Evolutionary conservation across 2,797 vertebrate genomes (phyloP).

Genomic region (Micromesistius poutassou): DNA sequence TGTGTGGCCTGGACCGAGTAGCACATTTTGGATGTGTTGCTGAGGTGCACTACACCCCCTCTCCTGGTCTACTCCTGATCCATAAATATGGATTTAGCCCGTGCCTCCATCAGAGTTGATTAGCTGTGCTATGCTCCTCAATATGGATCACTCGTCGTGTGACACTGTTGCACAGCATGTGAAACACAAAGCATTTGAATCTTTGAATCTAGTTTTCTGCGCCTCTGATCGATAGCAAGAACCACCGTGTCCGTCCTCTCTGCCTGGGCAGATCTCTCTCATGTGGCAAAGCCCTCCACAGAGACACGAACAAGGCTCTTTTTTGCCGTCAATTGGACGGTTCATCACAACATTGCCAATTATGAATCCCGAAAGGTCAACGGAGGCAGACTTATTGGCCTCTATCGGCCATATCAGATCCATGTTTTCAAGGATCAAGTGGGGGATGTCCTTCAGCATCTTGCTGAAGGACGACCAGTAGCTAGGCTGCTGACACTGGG

Average conservation of each 20-base stretch:
- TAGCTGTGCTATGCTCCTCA: background rate
- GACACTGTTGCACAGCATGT: background rate
- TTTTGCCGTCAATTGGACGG: background rate
- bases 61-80: background rate
- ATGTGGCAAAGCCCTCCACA: too few species aligned
- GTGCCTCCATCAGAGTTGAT: too few species aligned
- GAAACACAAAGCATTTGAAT: background rate
- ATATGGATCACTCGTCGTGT: background rate
- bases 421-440: too few species aligned
- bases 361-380: background rate
- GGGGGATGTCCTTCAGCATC: too few species aligned
- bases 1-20: background rate
- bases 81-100: background rate
- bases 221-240: background rate
- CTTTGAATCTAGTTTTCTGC: background rate
- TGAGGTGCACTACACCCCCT: background rate
- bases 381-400: background rate
- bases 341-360: background rate
- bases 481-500: too few species aligned
- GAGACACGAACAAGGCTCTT: background rate
- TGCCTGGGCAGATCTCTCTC: background rate
- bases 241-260: background rate
- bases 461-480: too few species aligned
- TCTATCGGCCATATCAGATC: background rate
- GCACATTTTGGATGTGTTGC: background rate